These are phyloP conservation scores for Etheostoma cragini DNA, from an alignment of 2,113 vertebrate genomes.

Conservation along the genomic window DNA sequence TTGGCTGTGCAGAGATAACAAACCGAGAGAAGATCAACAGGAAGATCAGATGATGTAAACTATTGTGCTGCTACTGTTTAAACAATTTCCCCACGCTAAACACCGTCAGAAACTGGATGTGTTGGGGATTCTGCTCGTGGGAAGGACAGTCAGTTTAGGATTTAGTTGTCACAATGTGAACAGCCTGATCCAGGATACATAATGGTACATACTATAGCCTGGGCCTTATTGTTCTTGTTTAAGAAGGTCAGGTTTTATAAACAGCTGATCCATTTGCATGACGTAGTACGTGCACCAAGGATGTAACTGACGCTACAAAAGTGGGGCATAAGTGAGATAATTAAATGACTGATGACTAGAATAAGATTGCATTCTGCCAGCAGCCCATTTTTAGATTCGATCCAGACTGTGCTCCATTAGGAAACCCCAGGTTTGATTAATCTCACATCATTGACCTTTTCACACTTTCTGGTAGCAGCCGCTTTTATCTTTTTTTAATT, in stretches of 20 bases:
- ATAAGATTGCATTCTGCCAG: background rate
- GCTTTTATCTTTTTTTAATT: constrained; percentile 7
- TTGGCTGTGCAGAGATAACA: constrained; percentile 7
- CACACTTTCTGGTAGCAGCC: background rate
- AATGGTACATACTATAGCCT: background rate
- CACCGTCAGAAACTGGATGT: background rate
- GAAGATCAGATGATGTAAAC: background rate
- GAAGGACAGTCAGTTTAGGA: constrained; percentile 4
- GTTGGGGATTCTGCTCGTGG: background rate
- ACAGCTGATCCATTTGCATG: background rate
- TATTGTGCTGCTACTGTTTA: background rate
- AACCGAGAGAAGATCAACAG: background rate
- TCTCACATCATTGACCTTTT: constrained; percentile 18
- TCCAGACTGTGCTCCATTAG: constrained; percentile 9
- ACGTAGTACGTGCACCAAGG: background rate
- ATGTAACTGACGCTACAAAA: background rate
- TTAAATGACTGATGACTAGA: constrained; percentile 7
- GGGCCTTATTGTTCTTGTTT: background rate
- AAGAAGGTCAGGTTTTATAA: background rate
- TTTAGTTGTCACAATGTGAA: background rate
- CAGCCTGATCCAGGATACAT: background rate
- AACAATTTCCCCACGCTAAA: background rate
- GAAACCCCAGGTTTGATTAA: constrained; percentile 13
- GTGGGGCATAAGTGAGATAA: background rate
- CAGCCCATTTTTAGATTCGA: constrained; percentile 8